phyloP scores from a whole-genome alignment of 2,797 vertebrate genomes.

The Neosilurus hyrtlii region DNA sequence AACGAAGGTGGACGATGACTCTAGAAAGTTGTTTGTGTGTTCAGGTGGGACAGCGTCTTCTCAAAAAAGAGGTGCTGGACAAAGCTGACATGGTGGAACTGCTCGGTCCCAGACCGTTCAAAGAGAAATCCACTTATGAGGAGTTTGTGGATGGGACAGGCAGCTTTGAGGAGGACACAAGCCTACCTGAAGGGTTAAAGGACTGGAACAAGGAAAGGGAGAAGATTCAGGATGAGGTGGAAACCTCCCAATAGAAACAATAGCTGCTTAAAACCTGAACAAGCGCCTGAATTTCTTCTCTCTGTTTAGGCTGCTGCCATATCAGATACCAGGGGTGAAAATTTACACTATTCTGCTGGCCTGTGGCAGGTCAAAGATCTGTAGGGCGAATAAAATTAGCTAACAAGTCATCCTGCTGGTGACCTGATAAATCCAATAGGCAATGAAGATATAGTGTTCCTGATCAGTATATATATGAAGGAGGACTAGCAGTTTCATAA shows the following conservation, averaged over 20 bases:
- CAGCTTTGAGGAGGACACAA: conserved; percentile 79
- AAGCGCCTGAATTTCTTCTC: not conserved
- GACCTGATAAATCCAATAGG: too few relatives aligned
- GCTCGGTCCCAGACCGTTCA: conserved; percentile 74
- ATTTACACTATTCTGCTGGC: too few relatives aligned
- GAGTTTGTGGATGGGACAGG: conserved; percentile 80
- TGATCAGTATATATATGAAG: too few relatives aligned
- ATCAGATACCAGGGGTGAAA: too few relatives aligned
- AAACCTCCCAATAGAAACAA: conserved; percentile 48
- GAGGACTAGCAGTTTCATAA: too few relatives aligned
- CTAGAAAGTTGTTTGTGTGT: not conserved
- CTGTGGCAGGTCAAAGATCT: too few relatives aligned
- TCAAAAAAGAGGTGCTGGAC: conserved; percentile 78
- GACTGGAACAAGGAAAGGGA: conserved; percentile 72
- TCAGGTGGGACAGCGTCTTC: conserved; percentile 75
- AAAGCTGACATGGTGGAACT: conserved; percentile 79
- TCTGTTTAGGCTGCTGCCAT: not conserved
- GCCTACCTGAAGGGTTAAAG: conserved; percentile 72
- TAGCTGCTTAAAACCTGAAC: conserved; percentile 26
- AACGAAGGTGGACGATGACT: not conserved
- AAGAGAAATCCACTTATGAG: conserved; percentile 78
- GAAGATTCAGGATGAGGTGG: conserved; percentile 46
- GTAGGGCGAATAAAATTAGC: too few relatives aligned
- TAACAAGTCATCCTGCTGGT: too few relatives aligned
- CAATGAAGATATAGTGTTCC: too few relatives aligned